A percentile compares a stretch with the other conserved stretches of the same genome.
Conservation (phyloP, 53 echinoderm and acorn worm species). For the Luidia sarsii region DNA sequence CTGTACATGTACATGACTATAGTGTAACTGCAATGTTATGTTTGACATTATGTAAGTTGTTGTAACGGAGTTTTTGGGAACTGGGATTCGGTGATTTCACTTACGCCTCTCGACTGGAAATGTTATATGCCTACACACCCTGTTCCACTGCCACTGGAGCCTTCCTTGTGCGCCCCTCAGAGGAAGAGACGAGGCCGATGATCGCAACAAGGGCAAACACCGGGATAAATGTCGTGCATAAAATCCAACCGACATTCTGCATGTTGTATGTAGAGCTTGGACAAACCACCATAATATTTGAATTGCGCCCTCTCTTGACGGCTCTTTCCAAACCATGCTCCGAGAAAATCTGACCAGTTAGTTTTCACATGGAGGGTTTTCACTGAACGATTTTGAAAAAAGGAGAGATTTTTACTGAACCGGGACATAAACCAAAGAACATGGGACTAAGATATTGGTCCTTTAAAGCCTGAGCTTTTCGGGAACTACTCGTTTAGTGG, state of each 20-base stretch:
- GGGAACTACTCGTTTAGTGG: too few species aligned
- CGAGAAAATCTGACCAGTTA: not conserved
- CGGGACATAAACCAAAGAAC: too few species aligned
- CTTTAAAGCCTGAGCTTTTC: too few species aligned
- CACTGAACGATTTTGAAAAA: not conserved
- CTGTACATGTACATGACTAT: too few species aligned
- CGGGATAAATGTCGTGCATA: constrained; percentile 25
- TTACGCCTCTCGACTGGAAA: constrained; percentile 25
- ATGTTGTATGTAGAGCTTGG: not conserved
- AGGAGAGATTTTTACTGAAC: not conserved
- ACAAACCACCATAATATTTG: not conserved
- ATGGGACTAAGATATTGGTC: too few species aligned
- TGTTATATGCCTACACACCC: constrained; percentile 31
- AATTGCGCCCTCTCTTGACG: constrained; percentile 38
- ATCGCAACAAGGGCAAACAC: constrained; percentile 28
- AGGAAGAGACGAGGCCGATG: not conserved
- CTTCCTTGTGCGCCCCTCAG: not conserved
- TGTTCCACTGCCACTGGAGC: constrained; percentile 27
- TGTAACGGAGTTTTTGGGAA: not conserved
- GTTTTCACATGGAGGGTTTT: not conserved
- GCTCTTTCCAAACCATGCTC: not conserved
- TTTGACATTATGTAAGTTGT: not conserved
- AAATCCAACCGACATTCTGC: not conserved
- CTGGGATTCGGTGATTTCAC: not conserved
- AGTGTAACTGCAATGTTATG: not conserved